Evolutionary conservation across 2,888 invertebrate species (phyloP).

Genomic region (Zaprionus bogoriensis): DNA sequence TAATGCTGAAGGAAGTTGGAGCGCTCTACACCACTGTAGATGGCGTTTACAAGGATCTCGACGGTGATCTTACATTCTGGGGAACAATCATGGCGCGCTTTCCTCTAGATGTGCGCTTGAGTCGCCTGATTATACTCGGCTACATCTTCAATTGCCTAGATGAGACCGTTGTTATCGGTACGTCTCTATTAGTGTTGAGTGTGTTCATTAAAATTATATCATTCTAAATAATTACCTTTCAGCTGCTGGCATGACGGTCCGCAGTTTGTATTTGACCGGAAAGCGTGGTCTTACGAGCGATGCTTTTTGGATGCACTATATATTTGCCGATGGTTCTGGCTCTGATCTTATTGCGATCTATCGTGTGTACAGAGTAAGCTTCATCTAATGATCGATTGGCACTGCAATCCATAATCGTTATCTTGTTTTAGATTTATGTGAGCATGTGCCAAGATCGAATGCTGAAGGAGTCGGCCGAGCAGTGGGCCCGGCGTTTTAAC

Average conservation of each 20-base stretch:
- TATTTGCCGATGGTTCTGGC: constrained; percentile 91
- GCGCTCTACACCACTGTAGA: constrained; percentile 87
- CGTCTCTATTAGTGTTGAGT: background rate
- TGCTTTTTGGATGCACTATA: constrained; percentile 86
- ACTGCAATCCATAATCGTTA: background rate
- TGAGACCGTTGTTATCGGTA: constrained; percentile 92
- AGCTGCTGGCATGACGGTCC: constrained; percentile 92
- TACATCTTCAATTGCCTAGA: constrained; percentile 92
- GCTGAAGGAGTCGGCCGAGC: constrained; percentile 84
- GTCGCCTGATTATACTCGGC: constrained; percentile 93
- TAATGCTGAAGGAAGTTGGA: constrained; percentile 93
- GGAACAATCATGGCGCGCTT: constrained; percentile 92
- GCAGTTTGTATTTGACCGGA: constrained; percentile 89
- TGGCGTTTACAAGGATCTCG: constrained; percentile 84
- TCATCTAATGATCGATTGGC: background rate
- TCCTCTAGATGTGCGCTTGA: constrained; percentile 91
- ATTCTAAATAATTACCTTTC: background rate
- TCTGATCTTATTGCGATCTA: constrained; percentile 93
- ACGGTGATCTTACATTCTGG: constrained; percentile 94
- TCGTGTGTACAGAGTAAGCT: constrained; percentile 89
- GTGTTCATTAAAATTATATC: background rate
- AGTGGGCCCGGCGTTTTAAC: constrained; percentile 89
- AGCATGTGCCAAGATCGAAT: constrained; percentile 85
- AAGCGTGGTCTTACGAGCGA: constrained; percentile 84
- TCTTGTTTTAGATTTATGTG: constrained; percentile 86